Conservation (phyloP, 2,888 invertebrate species). For the Cerceris rybyensis region DNA sequence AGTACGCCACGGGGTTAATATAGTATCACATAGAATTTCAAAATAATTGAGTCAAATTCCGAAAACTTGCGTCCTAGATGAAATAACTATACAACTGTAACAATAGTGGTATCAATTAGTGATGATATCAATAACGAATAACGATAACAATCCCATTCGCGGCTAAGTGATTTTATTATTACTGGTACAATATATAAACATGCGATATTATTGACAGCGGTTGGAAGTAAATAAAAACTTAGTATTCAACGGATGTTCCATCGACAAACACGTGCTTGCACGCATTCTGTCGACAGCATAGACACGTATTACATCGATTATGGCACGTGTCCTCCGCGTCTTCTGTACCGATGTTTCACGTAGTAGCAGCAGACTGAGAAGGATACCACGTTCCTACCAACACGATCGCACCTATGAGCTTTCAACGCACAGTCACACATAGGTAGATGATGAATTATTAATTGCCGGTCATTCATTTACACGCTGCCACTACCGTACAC, state of each 20-base stretch:
- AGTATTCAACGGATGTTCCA: conserved; percentile 47
- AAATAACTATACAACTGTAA: too few relatives aligned
- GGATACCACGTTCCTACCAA: conserved; percentile 32
- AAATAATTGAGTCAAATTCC: too few relatives aligned
- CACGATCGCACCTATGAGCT: conserved; percentile 33
- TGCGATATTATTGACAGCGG: not conserved
- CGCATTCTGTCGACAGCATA: conserved; percentile 21
- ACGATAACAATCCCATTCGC: not conserved
- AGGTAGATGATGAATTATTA: conserved; percentile 62
- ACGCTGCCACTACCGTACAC: conserved; percentile 32
- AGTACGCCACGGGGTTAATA: too few relatives aligned
- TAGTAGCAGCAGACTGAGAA: conserved; percentile 1
- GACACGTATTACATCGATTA: conserved; percentile 39
- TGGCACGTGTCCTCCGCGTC: conserved; percentile 48
- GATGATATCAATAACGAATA: too few relatives aligned
- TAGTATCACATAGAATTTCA: too few relatives aligned
- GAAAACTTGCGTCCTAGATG: too few relatives aligned
- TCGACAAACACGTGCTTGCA: conserved; percentile 14
- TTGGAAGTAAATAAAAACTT: conserved; percentile 25
- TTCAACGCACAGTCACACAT: conserved; percentile 31
- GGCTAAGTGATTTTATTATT: not conserved
- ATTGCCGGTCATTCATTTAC: conserved; percentile 59
- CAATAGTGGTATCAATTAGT: too few relatives aligned
- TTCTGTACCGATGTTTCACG: not conserved
- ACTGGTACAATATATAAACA: not conserved